Base-by-base conservation (phyloP, 2,113 vertebrate genomes). In the Microtus oregoni region DNA sequence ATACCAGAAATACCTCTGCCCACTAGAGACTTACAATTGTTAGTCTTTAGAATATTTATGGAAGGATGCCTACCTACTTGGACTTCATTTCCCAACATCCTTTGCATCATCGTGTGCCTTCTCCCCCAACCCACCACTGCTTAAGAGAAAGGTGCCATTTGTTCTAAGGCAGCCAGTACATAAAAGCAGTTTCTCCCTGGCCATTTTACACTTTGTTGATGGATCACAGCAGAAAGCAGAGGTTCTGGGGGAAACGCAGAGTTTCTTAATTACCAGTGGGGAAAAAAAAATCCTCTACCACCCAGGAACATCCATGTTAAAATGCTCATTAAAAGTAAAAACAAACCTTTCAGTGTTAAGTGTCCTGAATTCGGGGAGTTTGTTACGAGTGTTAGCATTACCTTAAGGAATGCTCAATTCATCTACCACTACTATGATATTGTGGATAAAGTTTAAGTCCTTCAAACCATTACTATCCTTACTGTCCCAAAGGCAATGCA, bases 361-460 rank as follows among this genome's bases (percentile, higher is more conserved):
- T 19, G 35, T 55, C 77, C 22, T 93, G 72, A 68, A 73, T 89
- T 90, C 44, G 47, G 15, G 17, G 28, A 9, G 52, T 89, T 83
- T 93, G 72, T 89, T 82, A 58, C 4, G 90, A 32, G 26, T 86
- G 28, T 52, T 75, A 96, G 13, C n/a, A 89, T 86, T 58, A 61
- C 28, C 75, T 93, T 78, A 58, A 67, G 77, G 67, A 88, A 94
- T 10, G 63, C 8, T 38, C 72, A 81, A 88, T 52, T 26, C 10
- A 77, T 86, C 67, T 89, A 91, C 28, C 14, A 81, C n/a, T 75
- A 50, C 30, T 32, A 67, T 65, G 14, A 92, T 94, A 88, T 76
- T 90, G 17, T 44, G 88, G 20, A 72, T 88, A 82, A 92, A 81
- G 20, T 41, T 4, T 41, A 95, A 91, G 12, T 89, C 67, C 24